Base-by-base conservation (phyloP, 2,888 invertebrate species). In the Nasonovia ribisnigri region DNA sequence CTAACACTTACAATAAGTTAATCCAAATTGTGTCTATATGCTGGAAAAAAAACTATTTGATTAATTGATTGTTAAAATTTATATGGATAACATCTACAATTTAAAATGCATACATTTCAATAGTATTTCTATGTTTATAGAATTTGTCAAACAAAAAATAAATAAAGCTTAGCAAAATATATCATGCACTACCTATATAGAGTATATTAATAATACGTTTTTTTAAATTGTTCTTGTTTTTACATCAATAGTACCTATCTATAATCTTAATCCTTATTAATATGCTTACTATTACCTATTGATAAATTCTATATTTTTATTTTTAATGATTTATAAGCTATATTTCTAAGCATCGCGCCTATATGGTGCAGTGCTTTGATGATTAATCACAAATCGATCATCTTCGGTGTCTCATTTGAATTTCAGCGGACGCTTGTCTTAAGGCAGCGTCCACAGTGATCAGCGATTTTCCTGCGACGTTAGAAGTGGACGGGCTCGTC, bases 391-490 rank as follows among this genome's bases (percentile, higher is more conserved):
- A 77, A 36, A 77, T 77, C 36, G 1, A 67, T n/a, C 16, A 67
- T 67, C 16, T n/a, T 0, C 1, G 5, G 20, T 67, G n/a, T 77
- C 4, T 1, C 5, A 77, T 77, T 77, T 26, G 6, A 77, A 95
- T 96, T 96, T 95, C 95, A 98, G 99, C 98, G 94, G 99, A 99
- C 96, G 98, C 98, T 4, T 99, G 98, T 95, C 98, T 99, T 95
- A 99, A 99, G 96, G 98, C 98, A 54, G 97, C 98, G 0, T 96
- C 99, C 42, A 97, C 97, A 94, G 96, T 98, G 90, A 97, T 99
- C 95, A 97, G 97, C 0, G 98, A 98, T 95, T 96, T 98, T 95
- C 98, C 98, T 95, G 96, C 97, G 95, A 96, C 96, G 95, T 96
- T 97, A 95, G 97, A 98, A 95, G 96, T 97, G 94, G 98, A 98